phyloP scores from a whole-genome alignment of 92 coral and sea anemone species.

The Diadumene lineata region DNA sequence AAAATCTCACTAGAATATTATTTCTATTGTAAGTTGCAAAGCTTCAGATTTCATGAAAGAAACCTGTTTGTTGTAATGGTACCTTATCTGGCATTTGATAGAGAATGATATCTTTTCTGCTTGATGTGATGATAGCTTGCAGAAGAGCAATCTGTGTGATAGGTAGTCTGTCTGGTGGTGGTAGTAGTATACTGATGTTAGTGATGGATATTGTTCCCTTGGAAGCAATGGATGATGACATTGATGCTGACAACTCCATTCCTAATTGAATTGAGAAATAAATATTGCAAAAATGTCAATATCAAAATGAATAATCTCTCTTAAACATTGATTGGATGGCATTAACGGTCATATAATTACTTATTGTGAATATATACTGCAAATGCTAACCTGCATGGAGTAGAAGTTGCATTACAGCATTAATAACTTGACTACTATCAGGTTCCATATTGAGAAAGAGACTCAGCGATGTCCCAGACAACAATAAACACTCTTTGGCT shows the following conservation, averaged over 20 bases:
- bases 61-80: neutral
- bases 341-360: too few relatives aligned
- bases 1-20: too few relatives aligned
- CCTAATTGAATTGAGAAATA: neutral
- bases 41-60: too few relatives aligned
- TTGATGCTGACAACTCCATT: neutral
- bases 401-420: constrained; percentile 36
- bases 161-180: constrained; percentile 36
- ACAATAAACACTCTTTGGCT: constrained; percentile 52
- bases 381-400: constrained; percentile 33
- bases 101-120: constrained; percentile 33
- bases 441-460: constrained; percentile 34
- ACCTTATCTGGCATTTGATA: constrained; percentile 11
- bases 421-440: constrained; percentile 8
- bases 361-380: neutral
- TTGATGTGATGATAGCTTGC: constrained; percentile 38
- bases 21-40: too few relatives aligned
- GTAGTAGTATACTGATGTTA: constrained; percentile 25
- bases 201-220: constrained; percentile 10
- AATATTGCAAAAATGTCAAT: neutral
- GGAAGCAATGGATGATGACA: neutral
- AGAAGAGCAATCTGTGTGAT: constrained; percentile 43
- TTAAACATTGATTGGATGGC: too few relatives aligned
- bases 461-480: constrained; percentile 52
- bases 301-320: too few relatives aligned